phyloP scores from a whole-genome alignment of 2,797 vertebrate genomes.

The Notoglanidium macrostoma region DNA sequence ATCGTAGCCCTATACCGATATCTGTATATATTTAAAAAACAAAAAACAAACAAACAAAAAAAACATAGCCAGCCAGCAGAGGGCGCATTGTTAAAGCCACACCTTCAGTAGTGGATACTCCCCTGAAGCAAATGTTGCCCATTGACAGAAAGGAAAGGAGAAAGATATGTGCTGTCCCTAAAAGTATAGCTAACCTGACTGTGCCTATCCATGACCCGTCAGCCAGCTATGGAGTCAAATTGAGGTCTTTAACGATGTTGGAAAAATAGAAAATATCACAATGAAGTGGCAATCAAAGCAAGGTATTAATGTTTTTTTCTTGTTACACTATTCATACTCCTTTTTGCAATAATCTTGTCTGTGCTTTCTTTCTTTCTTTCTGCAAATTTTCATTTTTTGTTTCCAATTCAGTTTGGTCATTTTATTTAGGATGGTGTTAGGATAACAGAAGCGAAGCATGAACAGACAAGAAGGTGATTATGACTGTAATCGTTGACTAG shows the following conservation, averaged over 20 bases:
- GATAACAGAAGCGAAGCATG: background rate
- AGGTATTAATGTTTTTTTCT: background rate
- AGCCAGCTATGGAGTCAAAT: background rate
- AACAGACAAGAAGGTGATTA: conserved; percentile 1
- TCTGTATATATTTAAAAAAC: no score
- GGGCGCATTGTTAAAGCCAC: background rate
- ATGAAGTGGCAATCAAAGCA: background rate
- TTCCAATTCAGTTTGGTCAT: background rate
- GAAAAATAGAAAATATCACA: background rate
- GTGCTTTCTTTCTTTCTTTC: background rate
- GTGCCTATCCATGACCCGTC: background rate
- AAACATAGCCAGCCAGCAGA: background rate
- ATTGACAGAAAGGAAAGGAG: background rate
- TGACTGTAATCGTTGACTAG: conserved; percentile 87
- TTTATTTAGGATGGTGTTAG: background rate
- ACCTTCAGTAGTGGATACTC: background rate
- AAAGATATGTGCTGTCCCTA: background rate
- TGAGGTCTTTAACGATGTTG: background rate
- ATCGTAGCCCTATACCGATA: background rate
- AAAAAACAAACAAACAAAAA: no score
- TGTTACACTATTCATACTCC: background rate
- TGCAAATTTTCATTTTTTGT: background rate
- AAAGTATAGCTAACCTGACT: background rate
- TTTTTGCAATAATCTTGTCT: background rate
- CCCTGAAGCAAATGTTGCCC: background rate